These are phyloP conservation scores for Drosophila mimetica DNA, from an alignment of 2,888 invertebrate species.

Conservation along the genomic window DNA sequence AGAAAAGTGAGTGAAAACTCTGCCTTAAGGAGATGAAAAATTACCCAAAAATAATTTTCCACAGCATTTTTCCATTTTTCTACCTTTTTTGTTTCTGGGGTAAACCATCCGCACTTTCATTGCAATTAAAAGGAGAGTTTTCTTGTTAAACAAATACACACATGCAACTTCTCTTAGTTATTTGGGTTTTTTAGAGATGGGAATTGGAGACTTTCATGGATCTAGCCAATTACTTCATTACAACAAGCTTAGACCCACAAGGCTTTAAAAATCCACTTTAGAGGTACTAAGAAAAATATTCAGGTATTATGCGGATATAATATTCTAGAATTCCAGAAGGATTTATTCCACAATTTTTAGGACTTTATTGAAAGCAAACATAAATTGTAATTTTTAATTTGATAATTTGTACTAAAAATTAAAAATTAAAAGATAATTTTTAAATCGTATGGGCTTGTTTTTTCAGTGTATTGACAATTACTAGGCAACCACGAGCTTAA, in stretches of 20 bases:
- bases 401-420: no score
- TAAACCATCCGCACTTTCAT: constrained; percentile 24
- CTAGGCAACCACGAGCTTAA: constrained; percentile 21
- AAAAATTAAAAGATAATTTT: background rate
- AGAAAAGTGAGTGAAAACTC: constrained; percentile 32
- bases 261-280: constrained; percentile 20
- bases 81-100: background rate
- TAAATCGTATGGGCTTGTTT: background rate
- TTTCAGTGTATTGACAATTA: constrained; percentile 15
- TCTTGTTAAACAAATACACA: constrained; percentile 13
- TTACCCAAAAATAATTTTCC: constrained; percentile 16
- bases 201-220: constrained; percentile 55
- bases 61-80: background rate
- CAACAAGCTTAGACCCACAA: constrained; percentile 53
- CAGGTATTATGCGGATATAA: background rate
- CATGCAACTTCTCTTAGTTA: background rate
- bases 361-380: no score
- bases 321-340: background rate
- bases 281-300: background rate
- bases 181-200: constrained; percentile 3
- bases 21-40: constrained; percentile 12
- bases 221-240: constrained; percentile 75
- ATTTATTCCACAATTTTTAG: background rate
- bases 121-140: constrained; percentile 44
- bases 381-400: no score